Conservation (phyloP, 1,140 invertebrate species). For the Laodelphax striatellus region DNA sequence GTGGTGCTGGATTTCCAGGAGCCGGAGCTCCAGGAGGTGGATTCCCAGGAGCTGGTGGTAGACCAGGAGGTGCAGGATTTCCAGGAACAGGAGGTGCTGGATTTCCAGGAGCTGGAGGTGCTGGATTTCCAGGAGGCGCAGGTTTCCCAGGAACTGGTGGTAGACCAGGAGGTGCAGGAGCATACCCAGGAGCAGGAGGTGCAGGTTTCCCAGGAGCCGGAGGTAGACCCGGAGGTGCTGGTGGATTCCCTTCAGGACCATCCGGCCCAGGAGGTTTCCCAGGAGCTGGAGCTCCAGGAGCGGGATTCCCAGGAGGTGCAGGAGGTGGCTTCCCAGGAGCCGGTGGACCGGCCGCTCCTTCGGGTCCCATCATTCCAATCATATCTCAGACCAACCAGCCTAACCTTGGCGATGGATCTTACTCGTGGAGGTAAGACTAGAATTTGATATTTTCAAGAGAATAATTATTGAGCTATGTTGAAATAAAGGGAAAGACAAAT, state of each 20-base stretch:
- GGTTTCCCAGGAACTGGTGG: background rate
- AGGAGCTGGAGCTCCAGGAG: constrained; percentile 7
- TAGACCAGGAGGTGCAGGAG: background rate
- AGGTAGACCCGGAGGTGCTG: constrained; percentile 8
- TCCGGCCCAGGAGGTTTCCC: background rate
- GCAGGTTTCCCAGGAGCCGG: background rate
- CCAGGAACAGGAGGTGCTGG: background rate
- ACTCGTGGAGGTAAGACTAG: constrained; percentile 18
- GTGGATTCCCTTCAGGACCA: background rate
- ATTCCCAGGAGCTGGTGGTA: constrained; percentile 1
- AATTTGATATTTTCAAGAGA: no score
- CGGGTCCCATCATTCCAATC: constrained; percentile 17
- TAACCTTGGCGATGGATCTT: constrained; percentile 18
- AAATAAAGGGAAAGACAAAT: no score
- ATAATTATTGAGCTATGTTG: no score
- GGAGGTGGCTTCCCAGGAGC: background rate
- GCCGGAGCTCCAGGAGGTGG: constrained; percentile 3
- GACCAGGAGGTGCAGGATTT: constrained; percentile 2
- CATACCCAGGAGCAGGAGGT: background rate
- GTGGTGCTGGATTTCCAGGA: constrained; percentile 6
- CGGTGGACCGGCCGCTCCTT: background rate
- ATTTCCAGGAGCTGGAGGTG: constrained; percentile 1
- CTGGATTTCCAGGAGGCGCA: background rate
- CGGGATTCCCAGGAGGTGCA: background rate
- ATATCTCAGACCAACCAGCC: constrained; percentile 15